Percentiles rank a stretch among this genome's conserved stretches.
Evolutionary conservation across 2,888 invertebrate species (phyloP).

Genomic region (Leptarthrus brevirostris): DNA sequence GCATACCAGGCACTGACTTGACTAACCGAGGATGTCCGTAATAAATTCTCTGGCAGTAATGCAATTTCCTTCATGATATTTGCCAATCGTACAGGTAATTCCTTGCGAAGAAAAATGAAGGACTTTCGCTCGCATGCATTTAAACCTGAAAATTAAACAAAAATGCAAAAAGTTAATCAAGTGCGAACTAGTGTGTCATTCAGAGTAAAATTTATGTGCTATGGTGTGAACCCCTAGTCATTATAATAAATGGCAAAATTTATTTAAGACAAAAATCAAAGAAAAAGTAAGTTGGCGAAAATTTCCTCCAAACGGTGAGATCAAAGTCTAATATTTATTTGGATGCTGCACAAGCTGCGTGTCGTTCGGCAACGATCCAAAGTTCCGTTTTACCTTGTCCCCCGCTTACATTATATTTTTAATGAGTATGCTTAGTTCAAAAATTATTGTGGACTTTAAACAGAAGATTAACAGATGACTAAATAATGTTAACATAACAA

Average conservation of each 20-base stretch:
- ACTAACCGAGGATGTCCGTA: conserved; percentile 92
- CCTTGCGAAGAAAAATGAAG: conserved; percentile 93
- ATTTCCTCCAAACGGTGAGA: not conserved
- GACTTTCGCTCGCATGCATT: conserved; percentile 93
- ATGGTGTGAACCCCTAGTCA: too few relatives aligned
- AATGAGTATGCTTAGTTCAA: not conserved
- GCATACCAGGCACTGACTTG: conserved; percentile 96
- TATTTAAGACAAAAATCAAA: not conserved
- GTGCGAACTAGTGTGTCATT: not conserved
- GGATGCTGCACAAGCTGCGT: not conserved
- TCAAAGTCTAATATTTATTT: conserved; percentile 8
- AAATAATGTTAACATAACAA: too few relatives aligned
- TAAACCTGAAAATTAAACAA: conserved; percentile 75
- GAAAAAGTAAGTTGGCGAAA: not conserved
- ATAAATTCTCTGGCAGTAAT: conserved; percentile 89
- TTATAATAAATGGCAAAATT: too few relatives aligned
- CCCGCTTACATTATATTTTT: not conserved
- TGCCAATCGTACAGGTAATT: conserved; percentile 96
- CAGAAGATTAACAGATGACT: not conserved
- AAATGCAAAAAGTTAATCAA: not conserved
- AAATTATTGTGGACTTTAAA: not conserved
- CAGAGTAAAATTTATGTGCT: not conserved
- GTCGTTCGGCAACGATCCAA: not conserved
- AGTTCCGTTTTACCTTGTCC: not conserved
- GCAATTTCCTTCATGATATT: conserved; percentile 99